Conservation (phyloP, 1,140 invertebrate species). For the Copidosoma floridanum region DNA sequence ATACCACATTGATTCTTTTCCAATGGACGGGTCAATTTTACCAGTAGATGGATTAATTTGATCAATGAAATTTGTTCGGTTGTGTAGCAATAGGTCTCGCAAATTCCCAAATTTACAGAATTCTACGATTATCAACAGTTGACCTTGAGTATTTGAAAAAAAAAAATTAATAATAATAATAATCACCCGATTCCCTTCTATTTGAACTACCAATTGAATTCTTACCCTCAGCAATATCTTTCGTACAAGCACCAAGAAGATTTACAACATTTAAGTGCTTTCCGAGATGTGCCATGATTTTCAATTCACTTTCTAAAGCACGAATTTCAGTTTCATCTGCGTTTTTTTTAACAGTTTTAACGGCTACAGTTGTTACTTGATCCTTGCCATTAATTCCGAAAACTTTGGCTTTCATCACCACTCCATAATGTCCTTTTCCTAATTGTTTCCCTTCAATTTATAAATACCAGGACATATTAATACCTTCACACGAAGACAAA, state of each 20-base stretch:
- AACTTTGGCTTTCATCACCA: conserved; percentile 86
- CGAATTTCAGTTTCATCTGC: conserved; percentile 72
- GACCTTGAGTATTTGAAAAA: too few relatives aligned
- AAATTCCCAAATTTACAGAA: conserved; percentile 89
- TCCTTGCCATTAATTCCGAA: conserved; percentile 74
- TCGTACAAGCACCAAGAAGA: conserved; percentile 88
- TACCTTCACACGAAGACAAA: too few relatives aligned
- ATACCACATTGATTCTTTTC: conserved; percentile 53
- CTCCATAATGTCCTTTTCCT: conserved; percentile 89
- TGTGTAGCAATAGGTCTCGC: conserved; percentile 77
- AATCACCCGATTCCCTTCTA: neutral
- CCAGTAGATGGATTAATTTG: conserved; percentile 70
- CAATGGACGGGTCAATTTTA: conserved; percentile 66
- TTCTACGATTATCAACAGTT: conserved; percentile 90
- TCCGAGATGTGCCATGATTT: conserved; percentile 93
- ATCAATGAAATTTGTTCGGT: conserved; percentile 76
- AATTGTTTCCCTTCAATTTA: conserved; percentile 63
- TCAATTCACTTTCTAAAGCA: conserved; percentile 86
- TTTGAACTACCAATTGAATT: too few relatives aligned
- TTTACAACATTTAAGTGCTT: conserved; percentile 95
- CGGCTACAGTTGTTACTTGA: conserved; percentile 71
- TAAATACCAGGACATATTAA: too few relatives aligned
- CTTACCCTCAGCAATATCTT: conserved; percentile 84
- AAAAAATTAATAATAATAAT: neutral
- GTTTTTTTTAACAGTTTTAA: conserved; percentile 82